These are phyloP conservation scores for Saccostrea glomerata DNA, from an alignment of 1,140 invertebrate genomes.

Conservation along the genomic window DNA sequence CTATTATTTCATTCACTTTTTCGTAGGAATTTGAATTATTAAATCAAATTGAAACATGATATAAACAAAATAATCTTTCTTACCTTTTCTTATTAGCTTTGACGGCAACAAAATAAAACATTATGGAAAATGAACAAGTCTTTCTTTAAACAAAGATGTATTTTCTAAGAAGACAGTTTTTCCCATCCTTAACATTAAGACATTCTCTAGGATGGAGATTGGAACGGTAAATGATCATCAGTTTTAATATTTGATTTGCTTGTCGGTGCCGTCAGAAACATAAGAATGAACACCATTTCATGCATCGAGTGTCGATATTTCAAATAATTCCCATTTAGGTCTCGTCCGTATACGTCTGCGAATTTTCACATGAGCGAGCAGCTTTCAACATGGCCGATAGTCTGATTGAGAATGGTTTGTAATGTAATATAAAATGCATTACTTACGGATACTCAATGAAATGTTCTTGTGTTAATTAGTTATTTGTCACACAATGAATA, in stretches of 20 bases:
- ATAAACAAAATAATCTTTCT: no score
- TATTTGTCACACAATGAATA: not conserved
- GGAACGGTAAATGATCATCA: not conserved
- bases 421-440: slow-evolving; percentile 13
- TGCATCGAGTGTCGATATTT: not conserved
- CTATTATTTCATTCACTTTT: no score
- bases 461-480: slow-evolving; percentile 5
- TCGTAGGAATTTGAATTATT: no score
- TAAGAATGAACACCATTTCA: not conserved
- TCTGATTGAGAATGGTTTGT: not conserved
- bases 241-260: slow-evolving; percentile 12
- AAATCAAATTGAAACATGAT: no score
- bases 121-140: no score
- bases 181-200: no score
- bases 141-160: no score
- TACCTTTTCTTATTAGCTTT: no score
- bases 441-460: slow-evolving; percentile 7
- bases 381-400: not conserved
- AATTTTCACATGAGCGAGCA: slow-evolving; percentile 24
- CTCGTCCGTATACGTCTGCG: not conserved
- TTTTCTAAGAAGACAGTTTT: no score
- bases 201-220: no score
- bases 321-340: not conserved
- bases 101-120: no score
- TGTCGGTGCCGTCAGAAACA: not conserved